Evolutionary conservation across 2,113 vertebrate species (phyloP), one percentile per base, ranked within the genome.

Genomic region (Phocoena sinus): DNA sequence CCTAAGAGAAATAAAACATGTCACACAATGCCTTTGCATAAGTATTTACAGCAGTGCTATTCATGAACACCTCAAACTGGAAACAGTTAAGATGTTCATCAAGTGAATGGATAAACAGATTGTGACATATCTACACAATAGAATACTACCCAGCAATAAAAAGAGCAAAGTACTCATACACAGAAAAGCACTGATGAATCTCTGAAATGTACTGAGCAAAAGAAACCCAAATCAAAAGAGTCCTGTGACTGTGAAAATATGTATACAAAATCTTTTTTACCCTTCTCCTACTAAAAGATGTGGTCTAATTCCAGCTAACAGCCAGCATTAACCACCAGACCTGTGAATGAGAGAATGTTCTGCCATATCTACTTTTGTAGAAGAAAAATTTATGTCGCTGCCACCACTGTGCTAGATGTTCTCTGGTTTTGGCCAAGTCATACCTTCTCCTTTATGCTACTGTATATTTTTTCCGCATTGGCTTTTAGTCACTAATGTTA

Each of bases 401-500:
- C 18, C 15, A 28, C 4, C 18, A 63, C 53, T 58, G 1, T 50
- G 5, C 11, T 50, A 20, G 4, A 25, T 50, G 25, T 36, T 80
- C 47, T 23, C n/a, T 73, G 28, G 3, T 25, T 44, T 81, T 1
- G 5, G 3, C 21, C 4, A 31, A 23, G 1, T 0, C 18, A 8
- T 41, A 26, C 6, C 0, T 20, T 81, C n/a, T 28, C 8, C 17
- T 90, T 94, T 71, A 20, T 12, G 1, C 8, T 56, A 56, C n/a
- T 12, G 6, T 26, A 10, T 77, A 56, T 63, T 85, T 62, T 62
- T 77, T 63, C 21, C 31, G 6, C 50, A 56, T 62, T 76, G 4
- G 70, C 12, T 77, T 41, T 77, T n/a, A 77, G n/a, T 74, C 7
- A 38, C 17, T 12, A 47, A 5, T 67, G 23, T 33, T 73, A 76